Base-by-base conservation (phyloP, 1,140 invertebrate species). In the Mactra quadrangularis region DNA sequence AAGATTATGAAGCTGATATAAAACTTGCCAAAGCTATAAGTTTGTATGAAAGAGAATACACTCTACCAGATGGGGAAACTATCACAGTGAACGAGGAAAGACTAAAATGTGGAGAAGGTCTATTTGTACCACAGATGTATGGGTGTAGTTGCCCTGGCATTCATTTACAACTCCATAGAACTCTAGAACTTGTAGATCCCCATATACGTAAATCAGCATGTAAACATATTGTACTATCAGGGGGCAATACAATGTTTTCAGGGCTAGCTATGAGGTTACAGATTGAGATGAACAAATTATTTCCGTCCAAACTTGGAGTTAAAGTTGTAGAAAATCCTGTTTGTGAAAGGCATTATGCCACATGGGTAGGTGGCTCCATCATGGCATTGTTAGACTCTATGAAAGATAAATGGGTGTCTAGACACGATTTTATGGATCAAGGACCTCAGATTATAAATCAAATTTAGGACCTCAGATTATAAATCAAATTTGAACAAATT, bases 221-320 rank as follows among this genome's bases (percentile, higher is more conserved):
- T 45, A 45, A 29, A 31, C 68, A 79, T 64, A 57, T 79, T 22
- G 60, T 79, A 9, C 45, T 68, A 22, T 62, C 60, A 17, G 76
- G 76, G 0, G 76, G 76, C 9, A 79, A 79, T 35, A 79, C 76
- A 27, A 47, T 79, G 62, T 79, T 68, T 33, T 45, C 60, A 27
- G 76, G 76, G 17, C 2, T 79, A 0, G 29, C 57, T 17, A 53
- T 45, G 35, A 52, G 76, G 17, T n/a, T 79, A 19, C 50, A 66
- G 31, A 66, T 57, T 31, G 76, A 79, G 27, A 35, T 79, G 35
- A 68, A 79, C 50, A 66, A 64, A 45, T 35, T 68, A 52, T 57
- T 55, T 52, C 60, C 60, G 19, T 38, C 45, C 50, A 52, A 60
- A 29, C 19, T 50, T 0, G 33, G 33, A 3, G 62, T 57, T 9